Evolutionary conservation across 2,888 invertebrate species (phyloP).

Genomic region (Erebia epiphron): DNA sequence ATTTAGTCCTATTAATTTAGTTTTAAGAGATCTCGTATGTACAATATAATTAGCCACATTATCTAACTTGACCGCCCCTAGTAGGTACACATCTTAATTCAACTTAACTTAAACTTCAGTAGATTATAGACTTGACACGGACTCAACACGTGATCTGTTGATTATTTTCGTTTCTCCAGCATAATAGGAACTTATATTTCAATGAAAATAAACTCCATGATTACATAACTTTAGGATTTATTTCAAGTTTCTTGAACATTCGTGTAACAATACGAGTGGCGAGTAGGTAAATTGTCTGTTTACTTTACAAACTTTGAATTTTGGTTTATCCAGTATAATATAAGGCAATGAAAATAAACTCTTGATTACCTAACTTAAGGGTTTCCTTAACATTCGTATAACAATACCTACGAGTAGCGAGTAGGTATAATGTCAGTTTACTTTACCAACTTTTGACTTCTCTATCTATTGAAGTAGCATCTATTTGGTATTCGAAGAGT

Average conservation of each 20-base stretch:
- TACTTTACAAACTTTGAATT: not conserved
- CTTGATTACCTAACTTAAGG: not conserved
- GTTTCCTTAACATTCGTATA: not conserved
- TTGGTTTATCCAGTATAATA: too few relatives aligned
- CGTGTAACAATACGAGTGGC: not conserved
- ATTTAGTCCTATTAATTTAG: too few relatives aligned
- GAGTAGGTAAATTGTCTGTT: not conserved
- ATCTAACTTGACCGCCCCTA: too few relatives aligned
- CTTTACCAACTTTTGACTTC: constrained; percentile 4
- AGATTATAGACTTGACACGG: too few relatives aligned
- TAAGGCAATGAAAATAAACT: constrained; percentile 1
- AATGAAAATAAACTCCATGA: not conserved
- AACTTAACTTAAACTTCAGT: too few relatives aligned
- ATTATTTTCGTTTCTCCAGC: too few relatives aligned
- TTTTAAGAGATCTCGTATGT: too few relatives aligned
- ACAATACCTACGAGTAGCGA: not conserved
- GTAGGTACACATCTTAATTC: too few relatives aligned
- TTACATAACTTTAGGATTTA: too few relatives aligned
- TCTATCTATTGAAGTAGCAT: constrained; percentile 7
- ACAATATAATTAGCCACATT: too few relatives aligned
- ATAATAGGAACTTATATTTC: too few relatives aligned
- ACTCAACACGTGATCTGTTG: too few relatives aligned
- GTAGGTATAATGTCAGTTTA: not conserved
- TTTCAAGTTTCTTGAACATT: not conserved
- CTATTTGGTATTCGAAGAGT: constrained; percentile 22